Evolutionary conservation across 2,113 vertebrate genomes (phyloP), one percentile per base, ranked within the genome.

Genomic region (Pavo muticus): DNA sequence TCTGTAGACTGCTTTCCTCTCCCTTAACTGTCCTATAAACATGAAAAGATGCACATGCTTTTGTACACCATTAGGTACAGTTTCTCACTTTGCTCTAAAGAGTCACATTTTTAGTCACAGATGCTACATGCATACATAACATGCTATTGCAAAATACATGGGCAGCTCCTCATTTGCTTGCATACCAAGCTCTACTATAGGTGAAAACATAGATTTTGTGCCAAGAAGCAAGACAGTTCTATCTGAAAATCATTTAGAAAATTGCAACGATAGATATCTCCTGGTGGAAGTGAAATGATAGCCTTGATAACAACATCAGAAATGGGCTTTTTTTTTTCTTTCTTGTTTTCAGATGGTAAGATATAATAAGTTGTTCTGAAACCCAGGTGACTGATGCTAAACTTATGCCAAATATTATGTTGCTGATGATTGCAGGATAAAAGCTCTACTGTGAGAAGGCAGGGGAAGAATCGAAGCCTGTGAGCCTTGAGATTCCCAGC

Each of bases 231-330:
- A 76, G 37, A 29, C 57, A 78, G 5, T 50, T 11, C 10, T 44
- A n/a, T 72, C 69, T 74, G 65, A 94, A 93, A 90, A 48, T 50
- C 13, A 61, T 94, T 80, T 75, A 78, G 54, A 88, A 90, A 94
- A 93, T 64, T 81, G 60, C 27, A 32, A 6, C 25, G 21, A 69
- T 91, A 78, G 15, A 57, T 60, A 18, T 68, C 44, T 84, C 27
- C 59, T 78, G 24, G 57, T 69, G 52, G 27, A 90, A 87, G 42
- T 80, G 68, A 83, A 90, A 95, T 78, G 24, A 90, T 32, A 81
- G 27, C 69, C 37, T 93, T 68, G 63, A 71, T 29, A 90, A 76
- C 37, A 11, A 74, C 32, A 91, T 84, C 27, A 69, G 57, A 95
- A 91, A 94, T 29, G 2, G 92, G 74, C 12, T 27, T 61, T 56